These are phyloP conservation scores for Cynaeus angustus DNA, from an alignment of 2,888 invertebrate genomes.

Conservation along the genomic window DNA sequence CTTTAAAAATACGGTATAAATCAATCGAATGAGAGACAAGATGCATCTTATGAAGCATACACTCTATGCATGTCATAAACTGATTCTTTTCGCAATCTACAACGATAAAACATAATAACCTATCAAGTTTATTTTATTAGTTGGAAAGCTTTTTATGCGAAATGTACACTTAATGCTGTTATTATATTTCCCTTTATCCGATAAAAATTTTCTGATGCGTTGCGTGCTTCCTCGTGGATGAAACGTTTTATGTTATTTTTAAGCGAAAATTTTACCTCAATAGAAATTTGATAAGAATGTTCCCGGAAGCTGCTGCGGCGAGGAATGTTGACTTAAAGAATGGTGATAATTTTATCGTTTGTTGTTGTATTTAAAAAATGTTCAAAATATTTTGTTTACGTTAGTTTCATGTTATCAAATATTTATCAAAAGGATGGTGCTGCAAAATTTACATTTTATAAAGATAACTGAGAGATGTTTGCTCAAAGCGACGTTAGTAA, in stretches of 20 bases:
- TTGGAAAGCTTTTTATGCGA: conserved; percentile 12
- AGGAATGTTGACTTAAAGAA: conserved; percentile 20
- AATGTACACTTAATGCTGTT: conserved; percentile 28
- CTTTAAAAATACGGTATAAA: background rate
- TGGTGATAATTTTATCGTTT: background rate
- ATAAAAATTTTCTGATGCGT: conserved; percentile 19
- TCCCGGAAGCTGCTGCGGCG: conserved; percentile 1
- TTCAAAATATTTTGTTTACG: no score
- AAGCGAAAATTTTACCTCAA: conserved; percentile 13
- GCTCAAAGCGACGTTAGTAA: no score
- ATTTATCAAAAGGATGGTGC: no score
- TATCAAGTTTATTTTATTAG: conserved; percentile 31
- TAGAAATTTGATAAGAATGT: conserved; percentile 22
- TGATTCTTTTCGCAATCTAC: background rate
- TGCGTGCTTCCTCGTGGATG: conserved; percentile 1
- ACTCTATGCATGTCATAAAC: background rate
- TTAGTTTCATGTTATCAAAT: no score
- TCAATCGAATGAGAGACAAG: background rate
- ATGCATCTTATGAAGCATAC: background rate
- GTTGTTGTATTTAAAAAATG: no score
- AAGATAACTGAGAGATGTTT: no score
- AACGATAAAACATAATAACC: conserved; percentile 15
- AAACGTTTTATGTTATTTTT: conserved; percentile 26
- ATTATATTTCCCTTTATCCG: conserved; percentile 17
- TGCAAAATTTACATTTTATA: no score